phyloP scores from a whole-genome alignment of 2,888 invertebrate genomes.

The Phengaris alcon region DNA sequence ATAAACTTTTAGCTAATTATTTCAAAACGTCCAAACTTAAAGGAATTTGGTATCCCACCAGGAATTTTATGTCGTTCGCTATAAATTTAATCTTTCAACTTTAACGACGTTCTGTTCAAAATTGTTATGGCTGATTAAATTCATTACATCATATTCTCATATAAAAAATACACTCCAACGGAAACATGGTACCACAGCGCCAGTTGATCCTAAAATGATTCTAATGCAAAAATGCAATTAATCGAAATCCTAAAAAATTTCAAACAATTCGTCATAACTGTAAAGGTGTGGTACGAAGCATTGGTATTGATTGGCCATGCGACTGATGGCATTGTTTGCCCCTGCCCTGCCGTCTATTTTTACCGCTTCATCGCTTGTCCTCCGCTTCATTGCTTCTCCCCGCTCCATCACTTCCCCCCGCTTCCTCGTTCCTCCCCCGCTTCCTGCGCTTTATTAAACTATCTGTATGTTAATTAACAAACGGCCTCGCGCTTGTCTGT shows the following conservation, averaged over 20 bases:
- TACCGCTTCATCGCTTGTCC: conserved; percentile 77
- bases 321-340: conserved; percentile 67
- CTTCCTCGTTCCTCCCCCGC: conserved; percentile 65
- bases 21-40: neutral
- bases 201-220: neutral
- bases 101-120: conserved; percentile 4
- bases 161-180: neutral
- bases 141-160: neutral
- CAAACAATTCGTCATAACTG: conserved; percentile 21
- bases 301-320: conserved; percentile 67
- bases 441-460: conserved; percentile 79
- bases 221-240: neutral
- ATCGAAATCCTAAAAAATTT: neutral
- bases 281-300: conserved; percentile 38
- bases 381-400: conserved; percentile 48
- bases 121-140: neutral
- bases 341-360: conserved; percentile 76
- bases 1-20: conserved; percentile 1
- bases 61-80: neutral
- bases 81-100: neutral
- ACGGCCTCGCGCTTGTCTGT: conserved; percentile 66
- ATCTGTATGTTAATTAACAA: conserved; percentile 78
- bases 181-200: neutral
- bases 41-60: conserved; percentile 1
- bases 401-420: conserved; percentile 72